Evolutionary conservation across 2,113 vertebrate genomes (phyloP), one percentile per base, ranked within the genome.

Genomic region (Pipra filicauda): DNA sequence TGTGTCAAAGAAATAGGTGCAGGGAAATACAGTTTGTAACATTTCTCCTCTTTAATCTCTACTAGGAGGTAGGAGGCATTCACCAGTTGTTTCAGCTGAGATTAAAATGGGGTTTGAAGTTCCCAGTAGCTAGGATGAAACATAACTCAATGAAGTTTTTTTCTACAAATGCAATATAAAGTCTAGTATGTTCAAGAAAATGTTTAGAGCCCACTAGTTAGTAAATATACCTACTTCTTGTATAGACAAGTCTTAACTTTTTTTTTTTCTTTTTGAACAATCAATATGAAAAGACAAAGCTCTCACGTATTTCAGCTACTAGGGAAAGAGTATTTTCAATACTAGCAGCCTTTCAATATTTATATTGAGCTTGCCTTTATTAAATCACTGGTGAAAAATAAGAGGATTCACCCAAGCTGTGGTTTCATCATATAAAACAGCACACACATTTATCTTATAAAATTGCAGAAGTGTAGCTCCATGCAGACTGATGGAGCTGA

Each of bases 351-450:
- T 80, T 97, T 97, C 97, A 97, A 96, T 98, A 98, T 98, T 98
- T 98, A 98, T 98, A 97, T 97, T 91, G 97, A 97, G 94, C 96
- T 96, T 95, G 94, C 96, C 91, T 97, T 98, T 98, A 98, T 98
- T 98, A 98, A 98, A 98, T 98, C 98, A 98, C 96, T 84, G 92
- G 88, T 97, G 97, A 97, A 98, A 98, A 98, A 97, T 96, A 98
- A 91, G 85, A 93, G 95, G 97, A 98, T 97, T 98, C 93, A 96
- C 95, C 91, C 96, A 97, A 97, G 97, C 96, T 97, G 95, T 96
- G 96, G 97, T 98, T 98, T 98, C 98, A 97, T 98, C 97, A 95
- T 80, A 93, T 97, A 98, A 97, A 98, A 96, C 91, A 96, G 97
- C 92, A 94, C 65, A 97, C 95, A 90, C 97, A 98, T 98, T 98